Conservation (phyloP, 2,797 vertebrate species). For the Tokudaia tokunoshimensis region DNA sequence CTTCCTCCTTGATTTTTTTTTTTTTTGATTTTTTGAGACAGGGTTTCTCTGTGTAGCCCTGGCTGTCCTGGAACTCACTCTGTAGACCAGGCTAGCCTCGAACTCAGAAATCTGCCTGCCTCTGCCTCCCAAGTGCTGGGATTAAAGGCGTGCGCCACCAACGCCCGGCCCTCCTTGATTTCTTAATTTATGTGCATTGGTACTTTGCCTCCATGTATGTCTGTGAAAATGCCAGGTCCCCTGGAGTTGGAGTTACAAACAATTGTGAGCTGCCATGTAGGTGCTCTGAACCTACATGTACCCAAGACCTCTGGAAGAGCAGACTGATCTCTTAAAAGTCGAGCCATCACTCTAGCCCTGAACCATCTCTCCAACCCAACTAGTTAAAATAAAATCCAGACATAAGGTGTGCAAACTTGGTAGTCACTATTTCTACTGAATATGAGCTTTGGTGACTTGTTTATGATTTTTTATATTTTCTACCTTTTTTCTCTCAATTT, state of each 20-base stretch:
- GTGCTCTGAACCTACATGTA: background rate
- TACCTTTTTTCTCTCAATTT: background rate
- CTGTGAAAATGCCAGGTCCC: background rate
- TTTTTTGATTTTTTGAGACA: too few species aligned
- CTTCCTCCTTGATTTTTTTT: too few species aligned
- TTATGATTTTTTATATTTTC: background rate
- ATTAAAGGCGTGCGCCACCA: too few species aligned
- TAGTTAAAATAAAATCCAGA: background rate
- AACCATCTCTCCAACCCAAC: background rate
- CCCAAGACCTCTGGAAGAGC: background rate
- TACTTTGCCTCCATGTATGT: background rate
- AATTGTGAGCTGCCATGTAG: background rate
- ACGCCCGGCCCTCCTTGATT: too few species aligned
- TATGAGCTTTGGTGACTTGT: background rate
- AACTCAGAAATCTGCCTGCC: too few species aligned
- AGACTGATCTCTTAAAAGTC: background rate
- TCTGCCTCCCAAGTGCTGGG: too few species aligned
- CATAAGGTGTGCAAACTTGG: background rate
- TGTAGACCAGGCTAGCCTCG: too few species aligned
- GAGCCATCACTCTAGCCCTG: background rate
- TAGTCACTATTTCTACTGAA: background rate
- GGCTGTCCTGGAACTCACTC: too few species aligned
- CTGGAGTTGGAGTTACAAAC: background rate
- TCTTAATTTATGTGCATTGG: background rate
- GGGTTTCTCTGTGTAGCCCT: too few species aligned